A percentile compares a stretch with the other conserved stretches of the same genome.
phyloP scores from a whole-genome alignment of 2,797 vertebrate genomes.

The Pteropus rufus region DNA sequence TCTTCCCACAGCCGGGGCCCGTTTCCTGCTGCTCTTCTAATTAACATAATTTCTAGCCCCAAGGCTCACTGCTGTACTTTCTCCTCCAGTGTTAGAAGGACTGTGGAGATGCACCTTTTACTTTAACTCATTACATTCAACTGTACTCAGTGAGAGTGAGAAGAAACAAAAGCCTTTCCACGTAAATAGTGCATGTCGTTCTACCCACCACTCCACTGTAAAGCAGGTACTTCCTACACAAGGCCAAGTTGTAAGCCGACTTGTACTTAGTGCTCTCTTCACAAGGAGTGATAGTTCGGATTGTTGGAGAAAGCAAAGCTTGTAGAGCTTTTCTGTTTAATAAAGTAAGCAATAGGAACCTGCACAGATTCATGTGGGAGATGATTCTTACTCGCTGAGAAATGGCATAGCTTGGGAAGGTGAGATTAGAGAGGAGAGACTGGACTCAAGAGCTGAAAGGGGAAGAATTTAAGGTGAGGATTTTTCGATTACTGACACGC shows the following conservation, averaged over 20 bases:
- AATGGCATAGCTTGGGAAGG: background rate
- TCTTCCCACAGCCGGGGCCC: background rate
- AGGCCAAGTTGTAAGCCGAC: background rate
- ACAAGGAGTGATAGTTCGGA: background rate
- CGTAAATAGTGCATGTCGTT: fast-evolving
- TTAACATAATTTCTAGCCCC: background rate
- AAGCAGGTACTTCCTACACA: background rate
- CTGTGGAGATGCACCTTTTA: background rate
- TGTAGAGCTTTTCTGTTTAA: background rate
- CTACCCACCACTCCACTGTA: fast-evolving
- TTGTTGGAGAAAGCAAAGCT: background rate
- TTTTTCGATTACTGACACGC: background rate
- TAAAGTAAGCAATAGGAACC: background rate
- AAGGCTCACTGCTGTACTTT: background rate
- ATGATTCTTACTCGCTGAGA: background rate
- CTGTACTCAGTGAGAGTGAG: background rate
- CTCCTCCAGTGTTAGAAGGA: background rate
- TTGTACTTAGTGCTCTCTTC: background rate
- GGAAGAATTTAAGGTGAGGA: background rate
- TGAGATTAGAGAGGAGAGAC: background rate
- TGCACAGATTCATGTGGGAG: background rate
- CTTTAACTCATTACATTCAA: background rate
- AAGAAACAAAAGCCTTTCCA: fast-evolving
- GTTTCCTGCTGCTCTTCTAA: background rate
- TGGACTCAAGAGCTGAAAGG: background rate